phyloP scores from a whole-genome alignment of 2,888 invertebrate genomes.

The Nemoura dubitans region DNA sequence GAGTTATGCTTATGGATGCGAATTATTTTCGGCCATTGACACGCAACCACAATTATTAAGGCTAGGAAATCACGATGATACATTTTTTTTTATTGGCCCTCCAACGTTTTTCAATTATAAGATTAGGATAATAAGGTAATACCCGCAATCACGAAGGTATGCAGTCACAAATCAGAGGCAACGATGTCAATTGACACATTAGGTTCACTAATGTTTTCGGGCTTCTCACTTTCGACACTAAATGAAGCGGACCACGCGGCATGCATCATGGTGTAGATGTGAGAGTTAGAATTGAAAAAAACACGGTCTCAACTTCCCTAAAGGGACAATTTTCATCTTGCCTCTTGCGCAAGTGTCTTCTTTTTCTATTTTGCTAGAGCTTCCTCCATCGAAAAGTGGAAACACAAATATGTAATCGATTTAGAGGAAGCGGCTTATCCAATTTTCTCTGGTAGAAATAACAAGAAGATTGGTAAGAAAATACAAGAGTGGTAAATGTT shows the following conservation, averaged over 20 bases:
- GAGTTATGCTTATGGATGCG: not conserved
- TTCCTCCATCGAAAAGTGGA: not conserved
- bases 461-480: not conserved
- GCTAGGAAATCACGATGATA: not conserved
- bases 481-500: not conserved
- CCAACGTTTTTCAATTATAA: not conserved
- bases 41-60: not conserved
- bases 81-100: not conserved
- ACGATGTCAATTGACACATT: not conserved
- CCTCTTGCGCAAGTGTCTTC: not conserved
- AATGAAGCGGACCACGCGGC: not conserved
- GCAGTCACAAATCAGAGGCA: not conserved
- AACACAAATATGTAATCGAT: slow-evolving; percentile 7
- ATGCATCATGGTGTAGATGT: not conserved
- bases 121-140: not conserved
- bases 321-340: not conserved
- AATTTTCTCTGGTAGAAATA: slow-evolving; percentile 1
- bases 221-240: not conserved
- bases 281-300: not conserved
- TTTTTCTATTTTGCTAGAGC: not conserved
- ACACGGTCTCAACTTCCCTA: not conserved
- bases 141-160: not conserved
- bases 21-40: not conserved
- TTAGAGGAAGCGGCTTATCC: not conserved
- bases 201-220: not conserved